phyloP scores from a whole-genome alignment of 1,140 invertebrate species.

The Caenorhabditis briggsae region DNA sequence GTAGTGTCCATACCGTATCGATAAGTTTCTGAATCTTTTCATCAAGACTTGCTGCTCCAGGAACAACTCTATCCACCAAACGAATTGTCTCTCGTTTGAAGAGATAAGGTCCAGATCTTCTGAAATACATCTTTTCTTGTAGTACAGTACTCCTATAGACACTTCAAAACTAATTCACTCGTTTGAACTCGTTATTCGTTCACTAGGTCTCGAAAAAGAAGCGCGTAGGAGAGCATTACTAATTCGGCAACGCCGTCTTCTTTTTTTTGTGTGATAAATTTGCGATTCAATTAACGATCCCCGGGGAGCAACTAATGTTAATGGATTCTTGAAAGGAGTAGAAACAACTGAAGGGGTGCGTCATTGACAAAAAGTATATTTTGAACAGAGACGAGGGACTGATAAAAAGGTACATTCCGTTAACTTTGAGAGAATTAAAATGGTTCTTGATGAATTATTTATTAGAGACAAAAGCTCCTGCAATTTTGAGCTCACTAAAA shows the following conservation, averaged over 20 bases:
- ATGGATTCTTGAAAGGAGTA: conserved; percentile 29
- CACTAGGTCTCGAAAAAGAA: too few relatives aligned
- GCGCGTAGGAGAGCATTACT: conserved; percentile 11
- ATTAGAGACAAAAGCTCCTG: background rate
- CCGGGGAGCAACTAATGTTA: conserved; percentile 45
- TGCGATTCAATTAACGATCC: conserved; percentile 43
- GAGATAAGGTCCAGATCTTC: conserved; percentile 72
- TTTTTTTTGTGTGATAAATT: conserved; percentile 30
- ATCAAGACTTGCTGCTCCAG: conserved; percentile 72
- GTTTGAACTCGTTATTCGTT: background rate
- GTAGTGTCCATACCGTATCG: conserved; percentile 69
- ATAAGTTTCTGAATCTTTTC: conserved; percentile 75
- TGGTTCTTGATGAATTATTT: background rate
- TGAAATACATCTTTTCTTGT: conserved; percentile 58
- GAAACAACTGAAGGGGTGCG: background rate
- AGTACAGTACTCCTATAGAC: too few relatives aligned
- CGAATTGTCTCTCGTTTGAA: conserved; percentile 73
- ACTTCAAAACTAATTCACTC: too few relatives aligned
- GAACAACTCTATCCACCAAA: conserved; percentile 75
- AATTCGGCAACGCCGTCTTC: background rate
- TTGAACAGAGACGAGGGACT: background rate
- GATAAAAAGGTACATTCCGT: too few relatives aligned
- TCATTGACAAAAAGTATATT: conserved; percentile 31
- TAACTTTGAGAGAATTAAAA: too few relatives aligned
- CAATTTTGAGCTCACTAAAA: background rate